A percentile compares a stretch with the other conserved stretches of the same genome.
These are phyloP conservation scores for Struthio camelus DNA, from an alignment of 2,113 vertebrate genomes.

Conservation along the genomic window DNA sequence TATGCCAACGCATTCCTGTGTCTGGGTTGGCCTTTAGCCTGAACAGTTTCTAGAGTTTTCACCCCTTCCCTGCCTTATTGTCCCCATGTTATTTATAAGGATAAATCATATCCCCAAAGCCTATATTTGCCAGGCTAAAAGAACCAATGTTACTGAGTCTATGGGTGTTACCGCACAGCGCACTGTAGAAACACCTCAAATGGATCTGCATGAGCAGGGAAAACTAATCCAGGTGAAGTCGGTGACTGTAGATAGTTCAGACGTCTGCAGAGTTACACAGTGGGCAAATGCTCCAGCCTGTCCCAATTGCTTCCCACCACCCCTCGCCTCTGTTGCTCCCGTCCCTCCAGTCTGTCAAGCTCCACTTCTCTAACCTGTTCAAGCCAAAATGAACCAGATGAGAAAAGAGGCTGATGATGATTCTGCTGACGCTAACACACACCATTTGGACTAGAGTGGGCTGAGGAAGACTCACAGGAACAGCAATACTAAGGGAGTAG, in stretches of 20 bases:
- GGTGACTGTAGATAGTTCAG: neutral
- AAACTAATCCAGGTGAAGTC: neutral
- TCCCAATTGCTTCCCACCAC: neutral
- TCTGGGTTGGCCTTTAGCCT: neutral
- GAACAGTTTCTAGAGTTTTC: neutral
- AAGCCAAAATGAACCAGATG: neutral
- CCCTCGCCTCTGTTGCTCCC: neutral
- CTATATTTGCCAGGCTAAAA: neutral
- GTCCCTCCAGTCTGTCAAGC: neutral
- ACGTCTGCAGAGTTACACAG: neutral
- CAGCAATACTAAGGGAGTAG: neutral
- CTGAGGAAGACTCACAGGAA: neutral
- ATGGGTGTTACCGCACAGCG: neutral
- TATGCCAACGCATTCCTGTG: neutral
- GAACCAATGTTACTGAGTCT: neutral
- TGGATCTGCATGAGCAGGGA: rapidly evolving
- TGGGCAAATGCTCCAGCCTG: neutral
- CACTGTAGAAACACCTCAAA: neutral
- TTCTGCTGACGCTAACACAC: neutral
- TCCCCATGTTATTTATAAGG: neutral
- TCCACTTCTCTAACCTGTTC: neutral
- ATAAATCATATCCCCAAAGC: neutral
- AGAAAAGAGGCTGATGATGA: too few relatives aligned
- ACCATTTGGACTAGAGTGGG: neutral
- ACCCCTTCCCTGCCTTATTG: neutral